A percentile compares a stretch with the other conserved stretches of the same genome.
Conservation (phyloP, 2,797 vertebrate species). For the Enteromius trimaculatus region DNA sequence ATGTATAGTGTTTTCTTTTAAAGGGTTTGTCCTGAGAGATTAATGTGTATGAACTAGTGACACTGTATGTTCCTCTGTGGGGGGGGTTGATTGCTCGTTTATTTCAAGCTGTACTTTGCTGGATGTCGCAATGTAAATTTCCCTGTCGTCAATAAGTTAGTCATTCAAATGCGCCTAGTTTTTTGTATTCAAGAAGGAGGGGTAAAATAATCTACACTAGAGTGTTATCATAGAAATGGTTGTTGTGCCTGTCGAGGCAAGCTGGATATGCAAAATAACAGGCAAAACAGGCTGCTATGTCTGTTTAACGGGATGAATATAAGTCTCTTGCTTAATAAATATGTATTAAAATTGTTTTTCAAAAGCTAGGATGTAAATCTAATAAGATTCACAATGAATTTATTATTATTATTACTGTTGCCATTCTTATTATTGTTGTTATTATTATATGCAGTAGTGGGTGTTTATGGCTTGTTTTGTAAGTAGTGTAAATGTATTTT, state of each 20-base stretch:
- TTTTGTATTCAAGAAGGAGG: conserved; percentile 4
- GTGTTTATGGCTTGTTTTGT: neutral
- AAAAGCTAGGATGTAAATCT: neutral
- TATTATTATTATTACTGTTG: neutral
- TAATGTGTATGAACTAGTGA: neutral
- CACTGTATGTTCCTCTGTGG: neutral
- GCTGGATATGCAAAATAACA: conserved; percentile 17
- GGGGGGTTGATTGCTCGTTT: neutral
- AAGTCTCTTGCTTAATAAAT: neutral
- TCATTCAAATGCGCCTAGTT: neutral
- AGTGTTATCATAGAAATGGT: neutral
- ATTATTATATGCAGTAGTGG: neutral
- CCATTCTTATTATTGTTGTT: too few species aligned
- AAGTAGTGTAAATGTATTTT: neutral
- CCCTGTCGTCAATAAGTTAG: neutral
- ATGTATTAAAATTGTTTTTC: neutral
- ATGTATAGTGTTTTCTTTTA: neutral
- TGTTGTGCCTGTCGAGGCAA: conserved; percentile 26
- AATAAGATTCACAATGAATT: neutral
- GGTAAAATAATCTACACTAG: neutral
- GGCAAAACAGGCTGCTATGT: conserved; percentile 22
- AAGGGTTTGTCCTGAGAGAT: neutral
- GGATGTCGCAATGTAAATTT: neutral
- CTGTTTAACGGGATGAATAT: neutral
- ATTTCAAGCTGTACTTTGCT: neutral